These are phyloP conservation scores for Microctonus aethiopoides DNA, from an alignment of 2,888 invertebrate genomes.

Conservation along the genomic window DNA sequence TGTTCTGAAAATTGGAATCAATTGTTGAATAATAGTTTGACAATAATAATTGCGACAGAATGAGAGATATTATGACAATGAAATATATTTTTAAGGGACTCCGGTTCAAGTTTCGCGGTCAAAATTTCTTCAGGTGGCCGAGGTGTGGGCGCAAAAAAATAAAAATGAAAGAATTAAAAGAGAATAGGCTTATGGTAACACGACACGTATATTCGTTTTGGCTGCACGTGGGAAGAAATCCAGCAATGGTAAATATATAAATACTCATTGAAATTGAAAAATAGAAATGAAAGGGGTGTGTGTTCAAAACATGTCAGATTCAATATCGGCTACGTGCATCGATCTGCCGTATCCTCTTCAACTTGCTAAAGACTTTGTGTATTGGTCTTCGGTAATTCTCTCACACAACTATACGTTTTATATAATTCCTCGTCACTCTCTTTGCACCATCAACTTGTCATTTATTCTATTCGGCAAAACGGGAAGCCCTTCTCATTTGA, in stretches of 20 bases:
- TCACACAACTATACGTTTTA: background rate
- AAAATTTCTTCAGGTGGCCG: slow-evolving; percentile 59
- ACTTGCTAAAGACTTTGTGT: slow-evolving; percentile 2
- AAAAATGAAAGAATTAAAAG: slow-evolving; percentile 21
- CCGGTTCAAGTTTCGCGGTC: slow-evolving; percentile 52
- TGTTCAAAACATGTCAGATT: slow-evolving; percentile 66
- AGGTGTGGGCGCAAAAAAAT: slow-evolving; percentile 45
- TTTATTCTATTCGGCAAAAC: slow-evolving; percentile 30
- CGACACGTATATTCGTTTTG: slow-evolving; percentile 53
- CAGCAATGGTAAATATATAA: slow-evolving; percentile 49
- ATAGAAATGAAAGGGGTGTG: slow-evolving; percentile 58
- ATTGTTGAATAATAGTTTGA: too few species aligned
- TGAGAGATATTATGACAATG: slow-evolving; percentile 4
- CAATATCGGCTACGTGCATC: slow-evolving; percentile 63
- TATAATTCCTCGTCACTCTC: background rate
- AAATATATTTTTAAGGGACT: background rate
- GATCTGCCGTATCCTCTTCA: slow-evolving; percentile 49
- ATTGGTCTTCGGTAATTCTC: slow-evolving; percentile 10
- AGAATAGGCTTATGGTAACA: slow-evolving; percentile 48
- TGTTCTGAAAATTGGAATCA: too few species aligned
- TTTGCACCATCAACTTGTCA: slow-evolving; percentile 26
- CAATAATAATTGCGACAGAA: background rate
- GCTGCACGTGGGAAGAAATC: slow-evolving; percentile 64
- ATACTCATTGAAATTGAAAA: slow-evolving; percentile 63
- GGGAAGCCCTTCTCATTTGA: slow-evolving; percentile 21